Evolutionary conservation across 2,113 vertebrate species (phyloP).

Genomic region (Chunga burmeisteri): DNA sequence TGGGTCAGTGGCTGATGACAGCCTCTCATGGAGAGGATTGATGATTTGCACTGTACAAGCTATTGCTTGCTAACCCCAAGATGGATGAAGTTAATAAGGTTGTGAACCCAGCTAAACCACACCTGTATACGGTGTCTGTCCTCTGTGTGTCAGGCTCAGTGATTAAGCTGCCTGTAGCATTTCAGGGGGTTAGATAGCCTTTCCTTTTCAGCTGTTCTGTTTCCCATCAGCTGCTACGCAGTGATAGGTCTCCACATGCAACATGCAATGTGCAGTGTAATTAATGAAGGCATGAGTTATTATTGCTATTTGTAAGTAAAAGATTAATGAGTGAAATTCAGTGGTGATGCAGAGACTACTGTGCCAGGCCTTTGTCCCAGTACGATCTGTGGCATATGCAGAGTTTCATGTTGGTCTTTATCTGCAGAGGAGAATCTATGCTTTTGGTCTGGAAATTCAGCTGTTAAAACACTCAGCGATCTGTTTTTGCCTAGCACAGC

Average conservation of each 20-base stretch:
- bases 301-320: background rate
- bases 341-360: background rate
- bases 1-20: background rate
- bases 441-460: background rate
- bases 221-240: conserved; percentile 29
- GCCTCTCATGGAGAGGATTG: background rate
- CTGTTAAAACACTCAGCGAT: background rate
- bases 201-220: conserved; percentile 40
- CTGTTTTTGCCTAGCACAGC: background rate
- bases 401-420: background rate
- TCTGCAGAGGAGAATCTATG: background rate
- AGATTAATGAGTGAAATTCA: conserved; percentile 19
- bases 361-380: background rate
- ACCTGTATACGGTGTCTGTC: background rate
- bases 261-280: background rate
- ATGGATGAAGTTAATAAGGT: conserved; percentile 42
- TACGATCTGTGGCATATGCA: background rate
- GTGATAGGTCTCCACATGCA: background rate
- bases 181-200: conserved; percentile 27
- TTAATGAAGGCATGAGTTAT: conserved; percentile 18
- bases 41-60: background rate
- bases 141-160: conserved; percentile 1
- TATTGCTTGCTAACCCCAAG: conserved; percentile 9
- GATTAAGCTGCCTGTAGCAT: conserved; percentile 19
- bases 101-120: conserved; percentile 21